Evolutionary conservation across 2,797 vertebrate species (phyloP).

Genomic region (Manis pentadactyla): DNA sequence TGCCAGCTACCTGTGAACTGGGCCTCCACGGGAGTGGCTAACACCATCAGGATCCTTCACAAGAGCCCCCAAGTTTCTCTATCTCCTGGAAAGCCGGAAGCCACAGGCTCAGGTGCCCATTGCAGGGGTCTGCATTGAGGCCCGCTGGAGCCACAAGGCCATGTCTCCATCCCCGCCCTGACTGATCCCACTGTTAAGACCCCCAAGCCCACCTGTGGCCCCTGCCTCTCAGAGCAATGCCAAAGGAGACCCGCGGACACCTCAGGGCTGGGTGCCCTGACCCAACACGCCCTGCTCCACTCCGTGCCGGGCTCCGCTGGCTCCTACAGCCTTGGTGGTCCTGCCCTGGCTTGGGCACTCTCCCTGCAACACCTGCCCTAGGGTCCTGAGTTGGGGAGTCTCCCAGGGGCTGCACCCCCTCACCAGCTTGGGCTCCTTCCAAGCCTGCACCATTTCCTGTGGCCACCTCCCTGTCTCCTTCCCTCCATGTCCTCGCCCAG

Average conservation of each 20-base stretch:
- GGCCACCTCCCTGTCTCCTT: background rate
- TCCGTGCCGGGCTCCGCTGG: background rate
- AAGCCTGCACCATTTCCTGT: too few species aligned
- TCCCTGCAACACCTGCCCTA: background rate
- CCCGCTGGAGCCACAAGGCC: background rate
- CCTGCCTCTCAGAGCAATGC: background rate
- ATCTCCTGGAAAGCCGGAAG: background rate
- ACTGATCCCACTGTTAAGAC: background rate
- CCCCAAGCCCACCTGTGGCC: accelerated
- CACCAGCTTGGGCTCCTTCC: too few species aligned
- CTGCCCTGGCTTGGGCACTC: background rate
- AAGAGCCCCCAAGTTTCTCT: background rate
- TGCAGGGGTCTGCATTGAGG: background rate
- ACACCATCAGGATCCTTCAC: background rate
- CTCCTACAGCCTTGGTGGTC: background rate
- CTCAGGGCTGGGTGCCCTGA: too few species aligned
- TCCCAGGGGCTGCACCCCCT: background rate
- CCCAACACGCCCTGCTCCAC: background rate
- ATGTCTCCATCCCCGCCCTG: too few species aligned
- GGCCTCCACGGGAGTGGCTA: background rate
- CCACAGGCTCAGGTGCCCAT: background rate
- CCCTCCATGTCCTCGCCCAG: too few species aligned
- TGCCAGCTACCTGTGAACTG: too few species aligned
- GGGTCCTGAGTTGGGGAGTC: background rate
- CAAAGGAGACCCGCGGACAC: background rate